Conservation (phyloP, 2,797 vertebrate genomes). For the Myotis daubentonii region DNA sequence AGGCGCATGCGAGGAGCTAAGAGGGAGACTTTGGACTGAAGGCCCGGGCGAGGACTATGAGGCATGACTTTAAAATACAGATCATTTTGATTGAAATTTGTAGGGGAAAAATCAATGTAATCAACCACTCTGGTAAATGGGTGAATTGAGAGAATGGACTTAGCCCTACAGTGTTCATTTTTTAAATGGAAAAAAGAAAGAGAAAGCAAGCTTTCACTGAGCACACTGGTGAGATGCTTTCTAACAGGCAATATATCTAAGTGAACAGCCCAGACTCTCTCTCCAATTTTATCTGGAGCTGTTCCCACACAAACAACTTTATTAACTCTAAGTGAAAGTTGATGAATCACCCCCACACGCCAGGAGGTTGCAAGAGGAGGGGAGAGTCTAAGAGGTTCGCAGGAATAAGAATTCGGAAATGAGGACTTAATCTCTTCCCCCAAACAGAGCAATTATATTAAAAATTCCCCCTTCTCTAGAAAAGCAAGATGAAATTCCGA, state of each 20-base stretch:
- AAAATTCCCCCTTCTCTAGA: neutral
- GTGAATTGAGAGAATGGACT: conserved; percentile 22
- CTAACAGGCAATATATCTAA: conserved; percentile 33
- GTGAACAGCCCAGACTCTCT: neutral
- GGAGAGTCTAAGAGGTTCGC: neutral
- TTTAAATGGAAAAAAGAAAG: neutral
- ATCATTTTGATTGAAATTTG: conserved; percentile 73
- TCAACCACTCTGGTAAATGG: conserved; percentile 59
- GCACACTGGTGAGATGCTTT: conserved; percentile 27
- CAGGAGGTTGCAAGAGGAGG: neutral
- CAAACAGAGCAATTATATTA: neutral
- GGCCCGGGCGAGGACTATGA: neutral
- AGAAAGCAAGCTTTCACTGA: neutral
- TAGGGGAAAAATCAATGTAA: conserved; percentile 65
- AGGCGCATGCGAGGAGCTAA: conserved; percentile 70
- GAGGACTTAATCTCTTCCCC: neutral
- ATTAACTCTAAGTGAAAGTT: conserved; percentile 15
- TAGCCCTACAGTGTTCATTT: conserved; percentile 28
- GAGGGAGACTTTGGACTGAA: conserved; percentile 54
- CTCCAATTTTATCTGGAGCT: neutral
- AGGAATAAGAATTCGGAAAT: neutral
- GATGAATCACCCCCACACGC: neutral
- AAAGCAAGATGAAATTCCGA: neutral
- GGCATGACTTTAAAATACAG: conserved; percentile 38
- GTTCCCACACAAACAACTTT: neutral